These are phyloP conservation scores for Acleris laterana DNA, from an alignment of 2,888 invertebrate species.

Conservation along the genomic window DNA sequence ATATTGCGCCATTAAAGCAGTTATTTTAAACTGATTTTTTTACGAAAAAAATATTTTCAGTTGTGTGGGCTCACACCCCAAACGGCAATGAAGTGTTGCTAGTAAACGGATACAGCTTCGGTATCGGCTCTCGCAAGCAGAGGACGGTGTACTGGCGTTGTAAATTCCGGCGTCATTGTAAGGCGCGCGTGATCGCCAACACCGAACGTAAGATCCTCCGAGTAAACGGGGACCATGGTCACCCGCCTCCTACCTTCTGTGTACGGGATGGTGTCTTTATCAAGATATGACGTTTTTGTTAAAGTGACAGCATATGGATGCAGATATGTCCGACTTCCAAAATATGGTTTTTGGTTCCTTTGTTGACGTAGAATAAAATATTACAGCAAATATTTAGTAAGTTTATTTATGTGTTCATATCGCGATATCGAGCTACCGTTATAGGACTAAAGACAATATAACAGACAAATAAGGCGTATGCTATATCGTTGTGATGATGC, in stretches of 20 bases:
- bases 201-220: background rate
- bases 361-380: too few species aligned
- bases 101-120: conserved; percentile 20
- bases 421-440: too few species aligned
- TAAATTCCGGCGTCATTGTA: background rate
- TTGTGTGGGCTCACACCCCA: conserved; percentile 15
- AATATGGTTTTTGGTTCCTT: too few species aligned
- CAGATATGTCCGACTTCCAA: too few species aligned
- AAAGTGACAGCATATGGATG: too few species aligned
- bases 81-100: conserved; percentile 18
- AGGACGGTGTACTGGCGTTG: conserved; percentile 2
- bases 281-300: background rate
- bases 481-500: too few species aligned
- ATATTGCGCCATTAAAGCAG: background rate
- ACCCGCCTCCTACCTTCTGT: background rate
- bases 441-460: too few species aligned
- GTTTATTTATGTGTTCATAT: too few species aligned
- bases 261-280: background rate
- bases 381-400: too few species aligned
- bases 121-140: background rate
- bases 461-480: too few species aligned
- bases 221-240: background rate
- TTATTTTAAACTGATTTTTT: background rate
- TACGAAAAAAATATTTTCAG: background rate
- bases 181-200: conserved; percentile 16